phyloP scores from a whole-genome alignment of 2,113 vertebrate species.

The Hiodon alosoides region DNA sequence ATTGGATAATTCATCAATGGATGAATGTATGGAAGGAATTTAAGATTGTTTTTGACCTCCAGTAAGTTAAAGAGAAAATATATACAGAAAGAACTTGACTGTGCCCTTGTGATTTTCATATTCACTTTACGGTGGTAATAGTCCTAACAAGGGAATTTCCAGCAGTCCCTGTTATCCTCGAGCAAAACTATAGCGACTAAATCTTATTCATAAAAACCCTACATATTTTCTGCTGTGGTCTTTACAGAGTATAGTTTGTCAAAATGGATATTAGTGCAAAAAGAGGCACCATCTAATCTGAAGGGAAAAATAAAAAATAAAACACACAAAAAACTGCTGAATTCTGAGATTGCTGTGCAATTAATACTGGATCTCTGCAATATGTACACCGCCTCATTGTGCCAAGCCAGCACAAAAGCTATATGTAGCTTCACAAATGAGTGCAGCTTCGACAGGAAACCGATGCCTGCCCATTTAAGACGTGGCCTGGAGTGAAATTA shows the following conservation, averaged over 20 bases:
- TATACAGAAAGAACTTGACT: too few species aligned
- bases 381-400: constrained; percentile 41
- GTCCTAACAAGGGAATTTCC: too few species aligned
- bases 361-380: constrained; percentile 49
- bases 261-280: constrained; percentile 6
- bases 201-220: background rate
- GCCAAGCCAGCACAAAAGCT: constrained; percentile 52
- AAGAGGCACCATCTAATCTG: background rate
- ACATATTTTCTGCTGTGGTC: background rate
- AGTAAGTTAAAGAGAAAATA: too few species aligned
- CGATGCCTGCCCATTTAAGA: constrained; percentile 56
- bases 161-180: background rate
- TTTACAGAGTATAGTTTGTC: background rate
- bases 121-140: too few species aligned
- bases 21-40: too few species aligned
- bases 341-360: constrained; percentile 34
- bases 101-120: too few species aligned
- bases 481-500: constrained; percentile 54
- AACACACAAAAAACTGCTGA: constrained; percentile 28
- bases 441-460: constrained; percentile 49
- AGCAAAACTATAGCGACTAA: background rate
- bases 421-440: constrained; percentile 46
- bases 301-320: background rate
- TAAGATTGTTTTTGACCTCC: too few species aligned
- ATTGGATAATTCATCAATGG: too few species aligned